These are phyloP conservation scores for Hyla sarda DNA, from an alignment of 2,113 vertebrate genomes.

Conservation along the genomic window DNA sequence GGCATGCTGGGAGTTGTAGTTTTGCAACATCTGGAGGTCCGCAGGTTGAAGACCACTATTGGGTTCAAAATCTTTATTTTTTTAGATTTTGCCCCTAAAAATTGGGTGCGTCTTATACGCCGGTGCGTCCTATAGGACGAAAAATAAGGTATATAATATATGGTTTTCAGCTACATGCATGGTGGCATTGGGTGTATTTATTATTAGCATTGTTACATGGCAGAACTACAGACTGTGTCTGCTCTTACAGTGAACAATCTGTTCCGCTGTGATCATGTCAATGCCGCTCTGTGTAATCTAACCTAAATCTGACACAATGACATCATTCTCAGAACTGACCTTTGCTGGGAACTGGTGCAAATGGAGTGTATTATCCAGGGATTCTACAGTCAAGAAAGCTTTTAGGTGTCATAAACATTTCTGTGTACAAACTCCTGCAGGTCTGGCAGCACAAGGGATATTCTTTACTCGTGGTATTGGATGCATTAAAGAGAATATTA, in stretches of 20 bases:
- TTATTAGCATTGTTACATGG: background rate
- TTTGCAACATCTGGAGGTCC: no score
- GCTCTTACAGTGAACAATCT: slow-evolving; percentile 18
- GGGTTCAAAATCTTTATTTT: no score
- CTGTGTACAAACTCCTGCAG: slow-evolving; percentile 50
- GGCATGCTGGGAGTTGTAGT: no score
- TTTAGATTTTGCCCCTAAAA: no score
- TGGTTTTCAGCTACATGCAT: background rate
- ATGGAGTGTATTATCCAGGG: slow-evolving; percentile 58
- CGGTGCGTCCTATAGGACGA: no score
- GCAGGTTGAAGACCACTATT: no score
- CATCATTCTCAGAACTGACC: slow-evolving; percentile 54
- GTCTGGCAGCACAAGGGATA: slow-evolving; percentile 36
- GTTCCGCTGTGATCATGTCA: slow-evolving; percentile 15
- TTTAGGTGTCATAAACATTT: slow-evolving; percentile 57
- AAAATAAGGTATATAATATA: no score
- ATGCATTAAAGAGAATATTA: slow-evolving; percentile 56
- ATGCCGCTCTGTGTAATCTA: slow-evolving; percentile 23
- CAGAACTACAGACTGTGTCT: background rate
- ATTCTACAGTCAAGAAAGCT: slow-evolving; percentile 52
- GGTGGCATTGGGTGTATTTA: background rate
- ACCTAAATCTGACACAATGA: slow-evolving; percentile 43
- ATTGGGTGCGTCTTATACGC: no score
- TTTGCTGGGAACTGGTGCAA: slow-evolving; percentile 55
- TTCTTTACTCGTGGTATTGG: slow-evolving; percentile 50